Base-by-base conservation (phyloP, 1,140 invertebrate genomes). In the Homarus americanus region DNA sequence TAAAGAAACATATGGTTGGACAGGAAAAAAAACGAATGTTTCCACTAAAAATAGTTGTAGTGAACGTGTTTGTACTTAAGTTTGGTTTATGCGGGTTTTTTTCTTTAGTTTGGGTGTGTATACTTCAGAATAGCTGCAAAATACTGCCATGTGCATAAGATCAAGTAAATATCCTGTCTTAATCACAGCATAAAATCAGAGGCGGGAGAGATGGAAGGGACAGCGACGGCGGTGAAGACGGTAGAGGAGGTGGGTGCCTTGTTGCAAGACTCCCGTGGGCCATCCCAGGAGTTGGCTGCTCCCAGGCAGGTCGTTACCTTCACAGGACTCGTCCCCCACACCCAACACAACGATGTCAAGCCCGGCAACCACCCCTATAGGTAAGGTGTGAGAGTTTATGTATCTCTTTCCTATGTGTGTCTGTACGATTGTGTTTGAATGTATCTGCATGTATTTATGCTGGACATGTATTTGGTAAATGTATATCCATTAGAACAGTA, bases 351-450 rank as follows among this genome's bases (percentile, higher is more conserved):
- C 17, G 88, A 90, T 40, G 88, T 90, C 63, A 84, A 44, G n/a
- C 80, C 79, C 15, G 88, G 88, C 15, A 78, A 76, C 44, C 88
- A 40, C 36, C 88, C 88, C 17, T 90, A 90, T 49, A 83, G 69
- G 88, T 90, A 28, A 53, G 58, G 17, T 28, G 20, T 10, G 44
- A 49, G 44, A 49, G 17, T 10, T 2, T 49, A 10, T 49, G 17
- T 49, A 10, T 20, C 15, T 63, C 58, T 63, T 63, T 63, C 44
- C 9, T 49, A 49, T 49, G 44, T 2, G 44, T 10, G 1, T 2
- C 32, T 34, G n/a, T n/a, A n/a, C n/a, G 20, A 34, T 5, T 58
- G 0, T 36, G 17, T 82, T 12, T 34, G 34, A 2, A 2, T 49
- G n/a, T 63, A 5, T 28, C 32, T 38, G 28, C 28, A 24, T 2